Percentiles rank a stretch among this genome's conserved stretches.
Conservation (phyloP, 2,113 vertebrate genomes). For the Cyanocitta stelleri region DNA sequence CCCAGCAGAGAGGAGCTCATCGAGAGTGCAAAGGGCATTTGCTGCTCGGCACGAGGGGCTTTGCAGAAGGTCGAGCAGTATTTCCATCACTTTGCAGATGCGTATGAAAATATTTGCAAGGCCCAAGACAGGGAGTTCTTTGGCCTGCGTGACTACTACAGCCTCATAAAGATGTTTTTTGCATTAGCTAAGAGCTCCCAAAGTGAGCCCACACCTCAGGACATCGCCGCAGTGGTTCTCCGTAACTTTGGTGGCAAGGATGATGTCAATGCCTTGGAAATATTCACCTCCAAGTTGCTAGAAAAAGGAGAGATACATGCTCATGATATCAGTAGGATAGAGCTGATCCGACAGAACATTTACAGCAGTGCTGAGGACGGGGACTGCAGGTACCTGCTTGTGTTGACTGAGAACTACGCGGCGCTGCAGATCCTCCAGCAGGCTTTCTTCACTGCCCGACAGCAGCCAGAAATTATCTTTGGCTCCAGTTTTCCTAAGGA, state of each 20-base stretch:
- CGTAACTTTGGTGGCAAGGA: slow-evolving; percentile 94
- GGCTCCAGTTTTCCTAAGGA: slow-evolving; percentile 95
- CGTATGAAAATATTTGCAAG: slow-evolving; percentile 79
- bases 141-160: slow-evolving; percentile 94
- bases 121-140: slow-evolving; percentile 87
- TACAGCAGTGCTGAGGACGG: slow-evolving; percentile 65
- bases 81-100: slow-evolving; percentile 82
- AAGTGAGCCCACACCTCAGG: slow-evolving; percentile 62
- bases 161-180: slow-evolving; percentile 95
- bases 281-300: slow-evolving; percentile 72
- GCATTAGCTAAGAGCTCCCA: slow-evolving; percentile 71
- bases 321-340: slow-evolving; percentile 71
- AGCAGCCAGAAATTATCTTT: slow-evolving; percentile 91
- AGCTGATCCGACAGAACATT: slow-evolving; percentile 86
- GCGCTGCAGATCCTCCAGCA: slow-evolving; percentile 92
- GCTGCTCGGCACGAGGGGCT: slow-evolving; percentile 79
- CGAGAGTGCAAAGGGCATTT: slow-evolving; percentile 88
- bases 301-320: not conserved
- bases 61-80: slow-evolving; percentile 76
- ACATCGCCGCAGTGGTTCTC: slow-evolving; percentile 79
- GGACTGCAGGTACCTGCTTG: slow-evolving; percentile 88
- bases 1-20: slow-evolving; percentile 83
- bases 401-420: slow-evolving; percentile 90
- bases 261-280: slow-evolving; percentile 73
- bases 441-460: slow-evolving; percentile 69